These are phyloP conservation scores for Athalia cordata DNA, from an alignment of 2,888 invertebrate genomes.

Conservation along the genomic window DNA sequence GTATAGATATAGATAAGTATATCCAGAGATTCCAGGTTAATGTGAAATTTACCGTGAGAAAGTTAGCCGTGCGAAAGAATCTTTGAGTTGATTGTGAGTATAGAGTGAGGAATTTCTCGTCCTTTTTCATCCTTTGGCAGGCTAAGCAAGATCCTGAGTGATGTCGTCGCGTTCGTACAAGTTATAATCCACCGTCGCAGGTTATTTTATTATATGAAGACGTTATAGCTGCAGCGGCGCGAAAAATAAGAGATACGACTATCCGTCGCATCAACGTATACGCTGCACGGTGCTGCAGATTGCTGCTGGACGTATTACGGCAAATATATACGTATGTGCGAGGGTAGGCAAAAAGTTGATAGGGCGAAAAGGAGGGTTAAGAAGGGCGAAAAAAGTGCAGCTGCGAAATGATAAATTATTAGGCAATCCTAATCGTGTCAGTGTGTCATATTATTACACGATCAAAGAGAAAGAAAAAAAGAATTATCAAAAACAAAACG, in stretches of 20 bases:
- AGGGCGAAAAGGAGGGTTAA: background rate
- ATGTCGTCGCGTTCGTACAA: too few relatives aligned
- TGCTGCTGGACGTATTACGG: too few relatives aligned
- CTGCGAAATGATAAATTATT: constrained; percentile 38
- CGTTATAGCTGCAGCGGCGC: too few relatives aligned
- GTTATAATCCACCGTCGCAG: too few relatives aligned
- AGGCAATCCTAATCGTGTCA: constrained; percentile 34
- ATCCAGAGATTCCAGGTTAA: constrained; percentile 46
- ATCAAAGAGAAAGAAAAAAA: background rate
- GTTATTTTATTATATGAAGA: too few relatives aligned
- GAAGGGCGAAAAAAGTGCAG: constrained; percentile 10
- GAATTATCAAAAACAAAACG: too few relatives aligned
- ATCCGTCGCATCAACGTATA: too few relatives aligned
- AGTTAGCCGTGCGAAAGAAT: constrained; percentile 43
- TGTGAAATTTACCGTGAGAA: constrained; percentile 60
- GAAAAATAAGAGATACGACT: too few relatives aligned
- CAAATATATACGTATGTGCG: background rate
- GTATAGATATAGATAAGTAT: constrained; percentile 49
- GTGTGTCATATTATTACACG: constrained; percentile 33
- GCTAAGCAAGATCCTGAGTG: too few relatives aligned
- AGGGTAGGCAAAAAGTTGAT: background rate
- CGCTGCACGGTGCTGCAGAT: too few relatives aligned
- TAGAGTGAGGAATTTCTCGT: constrained; percentile 28
- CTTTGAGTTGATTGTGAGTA: constrained; percentile 1
- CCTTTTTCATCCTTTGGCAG: constrained; percentile 17